A percentile compares a stretch with the other conserved stretches of the same genome.
These are phyloP conservation scores for Saturnia pavonia DNA, from an alignment of 2,888 invertebrate species.

Conservation along the genomic window DNA sequence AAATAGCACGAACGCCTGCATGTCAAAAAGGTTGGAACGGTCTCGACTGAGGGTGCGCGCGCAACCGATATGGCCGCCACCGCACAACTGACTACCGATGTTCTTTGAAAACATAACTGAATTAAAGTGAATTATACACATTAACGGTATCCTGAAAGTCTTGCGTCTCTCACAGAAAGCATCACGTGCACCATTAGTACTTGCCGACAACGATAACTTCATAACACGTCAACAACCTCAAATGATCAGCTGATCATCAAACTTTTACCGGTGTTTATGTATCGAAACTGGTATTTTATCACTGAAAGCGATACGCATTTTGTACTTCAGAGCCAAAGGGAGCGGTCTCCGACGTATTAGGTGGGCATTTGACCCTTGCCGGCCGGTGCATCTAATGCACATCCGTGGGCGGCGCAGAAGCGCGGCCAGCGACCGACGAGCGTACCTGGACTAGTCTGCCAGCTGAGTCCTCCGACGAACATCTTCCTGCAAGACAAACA, in stretches of 20 bases:
- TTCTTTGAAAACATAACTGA: slow-evolving; percentile 67
- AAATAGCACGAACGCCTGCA: slow-evolving; percentile 55
- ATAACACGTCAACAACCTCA: slow-evolving; percentile 41
- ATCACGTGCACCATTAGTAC: slow-evolving; percentile 47
- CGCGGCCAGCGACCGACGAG: slow-evolving; percentile 63
- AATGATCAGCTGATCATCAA: slow-evolving; percentile 79
- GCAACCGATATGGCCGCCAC: slow-evolving; percentile 77
- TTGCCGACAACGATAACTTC: slow-evolving; percentile 53
- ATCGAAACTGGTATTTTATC: slow-evolving; percentile 53
- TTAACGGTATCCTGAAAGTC: slow-evolving; percentile 40
- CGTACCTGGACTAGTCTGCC: slow-evolving; percentile 99
- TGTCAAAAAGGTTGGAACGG: slow-evolving; percentile 53
- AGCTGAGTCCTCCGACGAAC: slow-evolving; percentile 99
- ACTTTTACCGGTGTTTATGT: slow-evolving; percentile 75
- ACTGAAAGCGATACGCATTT: slow-evolving; percentile 58
- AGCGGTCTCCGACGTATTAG: slow-evolving; percentile 47
- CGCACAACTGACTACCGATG: slow-evolving; percentile 76
- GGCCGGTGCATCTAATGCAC: slow-evolving; percentile 66
- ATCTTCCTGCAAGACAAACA: slow-evolving; percentile 96
- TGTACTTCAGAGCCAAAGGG: slow-evolving; percentile 45
- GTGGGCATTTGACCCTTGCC: slow-evolving; percentile 53
- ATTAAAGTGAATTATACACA: slow-evolving; percentile 56
- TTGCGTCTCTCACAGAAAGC: slow-evolving; percentile 42
- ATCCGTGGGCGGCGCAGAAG: slow-evolving; percentile 55
- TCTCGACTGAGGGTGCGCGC: slow-evolving; percentile 72